Conservation (phyloP, 2,113 vertebrate genomes). For the Atractosteus spatula region DNA sequence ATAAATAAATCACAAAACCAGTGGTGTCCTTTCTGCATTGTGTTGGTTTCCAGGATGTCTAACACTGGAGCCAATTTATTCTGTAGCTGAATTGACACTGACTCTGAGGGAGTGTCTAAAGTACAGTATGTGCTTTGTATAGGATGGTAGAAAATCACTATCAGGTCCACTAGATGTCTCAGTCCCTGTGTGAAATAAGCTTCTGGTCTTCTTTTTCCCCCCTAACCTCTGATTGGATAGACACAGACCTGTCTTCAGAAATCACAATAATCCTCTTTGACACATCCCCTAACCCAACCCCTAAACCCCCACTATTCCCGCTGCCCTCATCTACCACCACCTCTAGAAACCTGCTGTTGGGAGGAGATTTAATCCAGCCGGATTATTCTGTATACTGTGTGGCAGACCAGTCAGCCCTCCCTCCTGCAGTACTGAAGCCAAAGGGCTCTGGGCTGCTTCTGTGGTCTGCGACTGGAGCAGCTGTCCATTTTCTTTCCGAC, state of each 20-base stretch:
- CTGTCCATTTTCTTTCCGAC: not conserved
- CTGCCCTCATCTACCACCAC: slow-evolving; percentile 19
- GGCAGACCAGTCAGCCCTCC: slow-evolving; percentile 36
- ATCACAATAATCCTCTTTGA: slow-evolving; percentile 80
- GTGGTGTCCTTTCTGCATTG: too few species aligned
- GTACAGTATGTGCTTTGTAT: slow-evolving; percentile 16
- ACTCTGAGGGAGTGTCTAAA: not conserved
- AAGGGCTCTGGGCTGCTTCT: slow-evolving; percentile 17
- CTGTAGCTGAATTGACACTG: not conserved
- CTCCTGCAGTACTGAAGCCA: slow-evolving; percentile 22
- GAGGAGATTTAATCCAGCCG: slow-evolving; percentile 66
- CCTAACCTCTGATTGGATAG: slow-evolving; percentile 50
- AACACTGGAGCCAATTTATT: not conserved
- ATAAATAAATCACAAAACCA: too few species aligned
- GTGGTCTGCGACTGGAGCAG: not conserved
- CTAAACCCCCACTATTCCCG: slow-evolving; percentile 35
- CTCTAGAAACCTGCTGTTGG: slow-evolving; percentile 32
- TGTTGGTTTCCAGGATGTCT: not conserved
- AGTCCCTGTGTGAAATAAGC: slow-evolving; percentile 34
- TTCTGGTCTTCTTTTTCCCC: slow-evolving; percentile 26
- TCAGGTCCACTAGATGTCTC: slow-evolving; percentile 49
- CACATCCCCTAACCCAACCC: slow-evolving; percentile 39
- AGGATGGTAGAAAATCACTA: slow-evolving; percentile 3
- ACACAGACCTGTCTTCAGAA: slow-evolving; percentile 65
- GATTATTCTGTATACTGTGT: slow-evolving; percentile 64